Evolutionary conservation across 2,888 invertebrate genomes (phyloP).

Genomic region (Anoplius nigerrimus): DNA sequence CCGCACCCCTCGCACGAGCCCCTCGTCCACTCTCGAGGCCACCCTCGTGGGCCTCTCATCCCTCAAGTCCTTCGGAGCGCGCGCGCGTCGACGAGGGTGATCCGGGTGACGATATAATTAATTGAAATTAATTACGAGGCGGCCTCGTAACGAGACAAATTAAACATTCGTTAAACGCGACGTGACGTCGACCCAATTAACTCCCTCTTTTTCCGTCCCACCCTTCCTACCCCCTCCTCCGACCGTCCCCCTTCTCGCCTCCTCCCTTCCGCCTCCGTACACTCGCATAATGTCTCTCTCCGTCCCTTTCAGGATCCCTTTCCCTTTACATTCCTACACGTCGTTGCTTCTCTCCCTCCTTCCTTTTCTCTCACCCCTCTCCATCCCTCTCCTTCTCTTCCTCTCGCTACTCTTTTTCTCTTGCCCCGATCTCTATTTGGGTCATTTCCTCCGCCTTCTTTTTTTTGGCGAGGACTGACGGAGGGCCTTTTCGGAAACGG

Average conservation of each 20-base stretch:
- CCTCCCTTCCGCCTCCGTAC: background rate
- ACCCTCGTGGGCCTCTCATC: no score
- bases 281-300: conserved; percentile 1
- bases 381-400: background rate
- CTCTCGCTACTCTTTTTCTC: no score
- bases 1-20: no score
- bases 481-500: no score
- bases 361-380: background rate
- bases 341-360: background rate
- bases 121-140: conserved; percentile 62
- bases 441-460: no score
- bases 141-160: conserved; percentile 60
- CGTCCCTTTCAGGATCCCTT: background rate
- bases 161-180: conserved; percentile 64
- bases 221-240: background rate
- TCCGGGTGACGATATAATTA: conserved; percentile 50
- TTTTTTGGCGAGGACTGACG: no score
- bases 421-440: no score
- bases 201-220: conserved; percentile 18
- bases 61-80: no score
- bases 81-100: conserved; percentile 14
- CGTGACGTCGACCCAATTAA: conserved; percentile 60
- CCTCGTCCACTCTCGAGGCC: no score
- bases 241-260: background rate
- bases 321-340: background rate